Evolutionary conservation across 2,888 invertebrate species (phyloP), one percentile per base, ranked within the genome.

Genomic region (Artemia sinica): DNA sequence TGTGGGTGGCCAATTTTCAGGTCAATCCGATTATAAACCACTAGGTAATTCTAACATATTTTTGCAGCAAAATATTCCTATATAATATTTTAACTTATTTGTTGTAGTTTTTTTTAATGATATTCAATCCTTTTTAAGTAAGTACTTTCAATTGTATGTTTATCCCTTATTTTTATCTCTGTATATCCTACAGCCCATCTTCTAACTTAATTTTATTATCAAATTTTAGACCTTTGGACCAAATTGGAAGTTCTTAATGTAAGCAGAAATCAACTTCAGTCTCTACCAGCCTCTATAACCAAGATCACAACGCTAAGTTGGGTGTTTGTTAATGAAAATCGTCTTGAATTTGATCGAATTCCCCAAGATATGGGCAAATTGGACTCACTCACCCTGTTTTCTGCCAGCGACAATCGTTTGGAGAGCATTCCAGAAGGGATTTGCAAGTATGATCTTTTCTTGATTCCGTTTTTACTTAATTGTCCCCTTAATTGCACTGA

Each of bases 401-500:
- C 93, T 11, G 94, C 97, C 3, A 89, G 96, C 1, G 91, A 94
- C 77, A 98, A 98, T 79, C 84, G 88, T 72, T 81, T 98, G 69
- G 96, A 99, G 81, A 94, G 95, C 89, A 92, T 98, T 73, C 98
- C 98, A 0, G 98, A 99, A 81, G 96, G 96, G 66, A 81, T 97
- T 51, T 94, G 93, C 81, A 86, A 91, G 89, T 89, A 76, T 71
- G 72, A 70, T 28, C 28, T 28, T 28, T 28, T 4, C 4, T 28
- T 28, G 4, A 2, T 28, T 4, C 28, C 13, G 69, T 67, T 49
- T 51, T 67, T 28, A 28, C 28, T 28, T 28, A 2, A 28, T 4
- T 4, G 28, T 28, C 28, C 28, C 28, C 28, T 28, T 28, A 28
- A 28, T 28, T 28, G 28, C 1, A 28, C 4, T 4, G 28, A 28